Evolutionary conservation across 2,888 invertebrate genomes (phyloP).

Genomic region (Linnaemya tessellans): DNA sequence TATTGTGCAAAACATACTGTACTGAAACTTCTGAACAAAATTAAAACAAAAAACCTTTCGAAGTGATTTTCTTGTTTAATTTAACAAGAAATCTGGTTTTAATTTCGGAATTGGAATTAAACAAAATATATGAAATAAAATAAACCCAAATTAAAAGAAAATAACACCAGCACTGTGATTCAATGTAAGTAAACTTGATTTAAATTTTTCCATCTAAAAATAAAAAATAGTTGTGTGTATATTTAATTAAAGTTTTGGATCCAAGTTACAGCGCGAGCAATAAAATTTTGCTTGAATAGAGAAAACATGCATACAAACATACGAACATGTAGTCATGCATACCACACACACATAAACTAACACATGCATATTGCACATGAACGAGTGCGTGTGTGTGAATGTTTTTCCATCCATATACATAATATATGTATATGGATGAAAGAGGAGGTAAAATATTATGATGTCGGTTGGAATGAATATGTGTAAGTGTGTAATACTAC

Average conservation of each 20-base stretch:
- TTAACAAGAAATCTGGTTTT: conserved; percentile 58
- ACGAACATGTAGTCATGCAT: conserved; percentile 55
- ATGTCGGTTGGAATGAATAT: conserved; percentile 55
- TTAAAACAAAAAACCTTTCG: conserved; percentile 39
- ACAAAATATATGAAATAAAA: conserved; percentile 14
- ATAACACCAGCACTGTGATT: conserved; percentile 33
- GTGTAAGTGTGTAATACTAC: conserved; percentile 56
- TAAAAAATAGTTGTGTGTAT: conserved; percentile 46
- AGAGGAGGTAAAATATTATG: conserved; percentile 59
- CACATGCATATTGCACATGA: conserved; percentile 32
- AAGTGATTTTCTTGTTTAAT: conserved; percentile 52
- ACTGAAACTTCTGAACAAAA: conserved; percentile 64
- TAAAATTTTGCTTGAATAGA: conserved; percentile 67
- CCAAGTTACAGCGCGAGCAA: conserved; percentile 62
- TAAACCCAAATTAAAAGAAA: conserved; percentile 21
- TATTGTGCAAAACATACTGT: conserved; percentile 71
- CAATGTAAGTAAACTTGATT: conserved; percentile 61
- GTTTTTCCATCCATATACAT: conserved; percentile 44
- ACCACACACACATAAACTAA: conserved; percentile 21
- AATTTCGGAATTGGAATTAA: conserved; percentile 52
- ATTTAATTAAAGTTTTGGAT: conserved; percentile 65
- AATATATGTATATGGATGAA: conserved; percentile 44
- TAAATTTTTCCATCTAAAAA: conserved; percentile 36
- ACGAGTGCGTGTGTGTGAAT: conserved; percentile 8
- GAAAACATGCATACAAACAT: conserved; percentile 64